Evolutionary conservation across 2,113 vertebrate species (phyloP), one percentile per base, ranked within the genome.

Genomic region (Engraulis encrasicolus): DNA sequence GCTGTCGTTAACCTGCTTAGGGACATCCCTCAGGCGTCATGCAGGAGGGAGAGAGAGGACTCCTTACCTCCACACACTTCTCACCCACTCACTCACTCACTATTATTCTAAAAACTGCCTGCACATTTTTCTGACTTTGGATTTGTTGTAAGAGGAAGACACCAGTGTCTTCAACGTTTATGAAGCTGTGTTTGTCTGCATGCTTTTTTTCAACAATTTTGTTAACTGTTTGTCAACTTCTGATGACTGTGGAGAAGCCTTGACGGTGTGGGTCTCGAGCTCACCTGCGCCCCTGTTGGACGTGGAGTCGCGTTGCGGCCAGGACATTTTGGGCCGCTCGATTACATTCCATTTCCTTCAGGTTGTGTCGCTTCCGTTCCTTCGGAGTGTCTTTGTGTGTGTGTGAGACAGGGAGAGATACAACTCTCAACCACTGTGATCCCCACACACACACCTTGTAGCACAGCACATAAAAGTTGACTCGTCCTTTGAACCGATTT

Each of bases 271-370:
- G 40, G 40, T 45, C 40, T 45, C 40, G n/a, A n/a, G 40, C 40
- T 45, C 31, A 14, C 18, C 66, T 74, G 11, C 27, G 11, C 12
- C 61, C 61, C 14, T 14, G 61, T 31, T 31, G 61, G 61, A 71
- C n/a, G n/a, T 31, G 61, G 61, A 36, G 66, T 74, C 34, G 6
- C 15, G 34, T 74, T 31, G 14, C 27, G 11, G n/a, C n/a, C n/a
- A n/a, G 66, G 27, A 74, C 66, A 74, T 74, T 74, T 45, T 45
- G 40, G 31, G 66, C 34, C 34, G 66, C 66, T 74, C 27, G 66
- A 74, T 11, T 66, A 36, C 66, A 74, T 74, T 74, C 66, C 66
- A 74, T 74, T 74, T 5, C 31, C 66, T 34, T 17, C 14, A 14
- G 66, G 66, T n/a, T 74, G 66, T 27, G 18, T 14, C 27, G 3